Conservation (phyloP, 1,140 invertebrate genomes). For the Drosophila lacertosa region DNA sequence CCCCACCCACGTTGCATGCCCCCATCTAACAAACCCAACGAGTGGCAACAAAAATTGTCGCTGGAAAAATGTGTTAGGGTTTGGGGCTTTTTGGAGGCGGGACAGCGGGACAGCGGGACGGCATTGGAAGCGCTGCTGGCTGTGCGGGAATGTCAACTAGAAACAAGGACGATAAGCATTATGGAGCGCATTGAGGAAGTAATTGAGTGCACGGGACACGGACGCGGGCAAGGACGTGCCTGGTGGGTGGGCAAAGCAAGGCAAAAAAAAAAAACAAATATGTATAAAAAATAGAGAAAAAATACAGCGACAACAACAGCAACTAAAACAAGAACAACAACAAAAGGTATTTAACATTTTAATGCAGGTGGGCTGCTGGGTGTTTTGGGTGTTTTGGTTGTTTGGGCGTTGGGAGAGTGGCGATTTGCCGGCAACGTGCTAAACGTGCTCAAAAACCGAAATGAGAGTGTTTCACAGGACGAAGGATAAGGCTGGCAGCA, state of each 20-base stretch:
- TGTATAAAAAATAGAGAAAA: conserved; percentile 30
- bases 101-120: conserved; percentile 18
- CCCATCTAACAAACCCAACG: conserved; percentile 26
- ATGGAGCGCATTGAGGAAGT: conserved; percentile 82
- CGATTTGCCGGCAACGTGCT: conserved; percentile 64
- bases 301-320: conserved; percentile 18
- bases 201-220: conserved; percentile 80
- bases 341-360: conserved; percentile 77
- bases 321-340: conserved; percentile 51
- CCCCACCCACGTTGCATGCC: not conserved
- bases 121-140: conserved; percentile 56
- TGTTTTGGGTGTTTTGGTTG: not conserved
- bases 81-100: conserved; percentile 29
- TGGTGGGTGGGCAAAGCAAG: conserved; percentile 22
- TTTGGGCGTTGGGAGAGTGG: not conserved
- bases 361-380: conserved; percentile 56
- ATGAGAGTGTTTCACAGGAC: conserved; percentile 72
- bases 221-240: conserved; percentile 68
- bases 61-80: conserved; percentile 79
- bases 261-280: conserved; percentile 34
- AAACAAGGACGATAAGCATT: conserved; percentile 82
- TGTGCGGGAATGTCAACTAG: conserved; percentile 81
- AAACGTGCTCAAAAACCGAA: conserved; percentile 83
- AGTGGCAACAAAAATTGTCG: conserved; percentile 80
- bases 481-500: conserved; percentile 60